Evolutionary conservation across 1,140 invertebrate species (phyloP), one percentile per base, ranked within the genome.

Genomic region (Lepidostoma basale): DNA sequence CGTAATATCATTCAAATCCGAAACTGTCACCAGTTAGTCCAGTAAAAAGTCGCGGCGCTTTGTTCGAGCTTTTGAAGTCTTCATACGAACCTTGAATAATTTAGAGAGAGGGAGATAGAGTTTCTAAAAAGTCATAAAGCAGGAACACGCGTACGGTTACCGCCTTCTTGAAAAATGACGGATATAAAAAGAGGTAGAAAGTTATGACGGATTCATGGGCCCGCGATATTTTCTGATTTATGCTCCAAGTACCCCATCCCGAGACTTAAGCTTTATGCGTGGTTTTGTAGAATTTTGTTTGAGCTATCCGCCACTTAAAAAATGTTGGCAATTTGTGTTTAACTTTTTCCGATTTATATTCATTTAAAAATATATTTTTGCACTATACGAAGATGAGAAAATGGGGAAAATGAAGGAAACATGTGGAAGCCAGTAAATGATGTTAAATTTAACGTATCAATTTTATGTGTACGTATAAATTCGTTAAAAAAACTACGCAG

Each of bases 151-250:
- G 12, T 49, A 22, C 22, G 18, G 45, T 49, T 49, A 23, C 45
- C 45, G 45, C 45, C 45, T 49, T 25, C 45, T 49, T 49, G 45
- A 49, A 23, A 49, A 49, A 49, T 49, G 45, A 49, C 25, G 45
- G 45, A 49, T 49, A 49, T 49, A 49, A 49, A 23, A 49, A 12
- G 45, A 23, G 22, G 23, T 23, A 23, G 25, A 49, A 49, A 49
- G 45, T 49, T 49, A 49, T 49, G 45, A 49, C 45, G 45, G 45
- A 49, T 49, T 49, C 45, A 49, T 49, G 45, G 22, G 22, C 8
- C 45, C 22, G 18, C 8, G 18, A 23, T 22, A 23, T 49, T 49
- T 49, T n/a, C 45, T 49, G 45, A 49, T 49, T 49, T 49, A 49
- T 49, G 45, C 22, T 23, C 9, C n/a, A 10, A 49, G 45, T 49